Conservation (phyloP, 2,888 invertebrate genomes). For the Nemotelus pantherinus region DNA sequence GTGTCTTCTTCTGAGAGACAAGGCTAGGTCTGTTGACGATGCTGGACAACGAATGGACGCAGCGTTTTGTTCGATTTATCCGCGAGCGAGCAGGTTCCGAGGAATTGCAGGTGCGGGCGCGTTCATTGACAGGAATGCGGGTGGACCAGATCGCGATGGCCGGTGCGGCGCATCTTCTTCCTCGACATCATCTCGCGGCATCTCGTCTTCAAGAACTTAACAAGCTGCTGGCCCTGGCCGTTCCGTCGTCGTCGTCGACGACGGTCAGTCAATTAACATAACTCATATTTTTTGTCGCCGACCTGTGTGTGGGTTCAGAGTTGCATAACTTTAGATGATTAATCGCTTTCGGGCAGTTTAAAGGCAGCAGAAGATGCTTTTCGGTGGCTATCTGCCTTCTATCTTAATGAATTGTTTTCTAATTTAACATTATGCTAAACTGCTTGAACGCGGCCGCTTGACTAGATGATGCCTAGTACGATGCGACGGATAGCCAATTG, state of each 20-base stretch:
- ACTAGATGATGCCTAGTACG: neutral
- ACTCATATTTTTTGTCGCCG: conserved; percentile 44
- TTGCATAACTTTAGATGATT: conserved; percentile 43
- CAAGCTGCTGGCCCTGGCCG: neutral
- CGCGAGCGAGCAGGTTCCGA: neutral
- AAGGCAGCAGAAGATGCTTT: conserved; percentile 38
- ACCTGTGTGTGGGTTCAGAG: conserved; percentile 36
- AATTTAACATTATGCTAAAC: conserved; percentile 45
- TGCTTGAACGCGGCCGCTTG: conserved; percentile 6
- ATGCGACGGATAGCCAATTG: neutral
- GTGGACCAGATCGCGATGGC: conserved; percentile 42
- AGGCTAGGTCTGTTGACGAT: no score
- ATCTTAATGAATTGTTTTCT: conserved; percentile 45
- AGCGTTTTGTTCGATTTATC: neutral
- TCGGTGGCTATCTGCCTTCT: conserved; percentile 43
- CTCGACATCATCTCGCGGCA: conserved; percentile 16
- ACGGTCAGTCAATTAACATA: conserved; percentile 42
- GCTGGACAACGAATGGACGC: no score
- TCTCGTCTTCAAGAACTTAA: neutral
- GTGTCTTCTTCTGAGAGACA: no score
- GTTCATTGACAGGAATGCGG: conserved; percentile 39
- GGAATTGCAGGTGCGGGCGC: conserved; percentile 40
- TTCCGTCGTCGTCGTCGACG: conserved; percentile 4
- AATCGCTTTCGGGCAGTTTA: conserved; percentile 37
- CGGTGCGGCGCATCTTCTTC: conserved; percentile 7